A percentile compares a stretch with the other conserved stretches of the same genome.
phyloP scores from a whole-genome alignment of 1,140 invertebrate genomes.

The Aradophagus sp. region DNA sequence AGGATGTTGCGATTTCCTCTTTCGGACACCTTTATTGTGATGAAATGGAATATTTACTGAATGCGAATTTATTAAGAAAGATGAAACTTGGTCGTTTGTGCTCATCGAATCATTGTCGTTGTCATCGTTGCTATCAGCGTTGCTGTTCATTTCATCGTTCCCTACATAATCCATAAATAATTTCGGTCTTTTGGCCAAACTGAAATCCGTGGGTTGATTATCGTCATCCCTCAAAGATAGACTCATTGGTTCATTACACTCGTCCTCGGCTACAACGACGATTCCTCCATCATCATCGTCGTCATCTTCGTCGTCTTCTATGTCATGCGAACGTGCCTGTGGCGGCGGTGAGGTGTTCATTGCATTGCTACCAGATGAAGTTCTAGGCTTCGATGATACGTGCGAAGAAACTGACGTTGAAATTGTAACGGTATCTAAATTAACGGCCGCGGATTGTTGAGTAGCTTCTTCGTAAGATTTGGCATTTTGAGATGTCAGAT shows the following conservation, averaged over 20 bases:
- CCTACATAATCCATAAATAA: constrained; percentile 77
- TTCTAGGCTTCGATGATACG: constrained; percentile 76
- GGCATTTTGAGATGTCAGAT: constrained; percentile 72
- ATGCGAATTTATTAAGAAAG: constrained; percentile 61
- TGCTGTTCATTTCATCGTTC: constrained; percentile 81
- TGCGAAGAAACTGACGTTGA: constrained; percentile 73
- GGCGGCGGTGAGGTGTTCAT: constrained; percentile 65
- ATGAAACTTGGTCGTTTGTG: constrained; percentile 62
- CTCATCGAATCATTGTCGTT: constrained; percentile 78
- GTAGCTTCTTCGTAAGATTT: constrained; percentile 68
- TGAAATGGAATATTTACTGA: constrained; percentile 62
- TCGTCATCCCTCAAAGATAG: constrained; percentile 64
- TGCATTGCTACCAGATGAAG: constrained; percentile 45
- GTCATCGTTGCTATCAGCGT: constrained; percentile 83
- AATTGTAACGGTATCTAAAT: constrained; percentile 45
- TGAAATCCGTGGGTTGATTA: constrained; percentile 81
- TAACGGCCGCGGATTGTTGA: constrained; percentile 65
- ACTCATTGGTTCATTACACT: constrained; percentile 59
- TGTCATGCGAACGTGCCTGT: constrained; percentile 62
- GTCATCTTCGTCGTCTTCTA: constrained; percentile 76
- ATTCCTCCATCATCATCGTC: constrained; percentile 78
- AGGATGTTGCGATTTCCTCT: constrained; percentile 94
- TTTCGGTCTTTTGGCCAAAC: constrained; percentile 79
- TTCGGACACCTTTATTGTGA: constrained; percentile 76
- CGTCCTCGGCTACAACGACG: constrained; percentile 65